Evolutionary conservation across 2,888 invertebrate genomes (phyloP).

Genomic region (Melanostoma scalare): DNA sequence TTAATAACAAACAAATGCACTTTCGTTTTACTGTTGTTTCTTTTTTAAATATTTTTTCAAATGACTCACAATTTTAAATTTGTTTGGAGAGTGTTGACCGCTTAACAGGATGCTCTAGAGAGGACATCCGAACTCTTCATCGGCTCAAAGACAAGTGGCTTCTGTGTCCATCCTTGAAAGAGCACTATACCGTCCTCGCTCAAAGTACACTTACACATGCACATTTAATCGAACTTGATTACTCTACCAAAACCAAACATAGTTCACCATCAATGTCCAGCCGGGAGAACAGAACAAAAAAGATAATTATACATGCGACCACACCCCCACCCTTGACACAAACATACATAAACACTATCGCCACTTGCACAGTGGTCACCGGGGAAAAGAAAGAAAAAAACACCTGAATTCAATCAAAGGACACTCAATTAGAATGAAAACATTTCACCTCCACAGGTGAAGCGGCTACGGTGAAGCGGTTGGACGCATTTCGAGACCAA

Average conservation of each 20-base stretch:
- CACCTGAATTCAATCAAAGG: constrained; percentile 76
- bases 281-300: constrained; percentile 31
- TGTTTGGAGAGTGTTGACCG: neutral
- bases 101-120: constrained; percentile 44
- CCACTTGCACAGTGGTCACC: constrained; percentile 24
- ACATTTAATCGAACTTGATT: constrained; percentile 60
- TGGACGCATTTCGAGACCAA: constrained; percentile 41
- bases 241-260: constrained; percentile 39
- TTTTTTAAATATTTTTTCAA: neutral
- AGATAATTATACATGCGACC: constrained; percentile 64
- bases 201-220: constrained; percentile 26
- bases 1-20: constrained; percentile 27
- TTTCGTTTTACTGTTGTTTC: constrained; percentile 8
- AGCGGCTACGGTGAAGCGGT: constrained; percentile 32
- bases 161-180: constrained; percentile 67
- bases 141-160: constrained; percentile 74
- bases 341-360: constrained; percentile 61
- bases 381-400: constrained; percentile 67
- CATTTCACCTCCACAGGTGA: constrained; percentile 74
- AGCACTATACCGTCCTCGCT: constrained; percentile 45
- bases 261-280: constrained; percentile 60
- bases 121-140: constrained; percentile 75
- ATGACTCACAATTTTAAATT: constrained; percentile 51
- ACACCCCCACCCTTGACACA: constrained; percentile 50
- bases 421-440: constrained; percentile 73